Evolutionary conservation across 2,113 vertebrate genomes (phyloP).

Genomic region (Pseudorectes ferrugineus): DNA sequence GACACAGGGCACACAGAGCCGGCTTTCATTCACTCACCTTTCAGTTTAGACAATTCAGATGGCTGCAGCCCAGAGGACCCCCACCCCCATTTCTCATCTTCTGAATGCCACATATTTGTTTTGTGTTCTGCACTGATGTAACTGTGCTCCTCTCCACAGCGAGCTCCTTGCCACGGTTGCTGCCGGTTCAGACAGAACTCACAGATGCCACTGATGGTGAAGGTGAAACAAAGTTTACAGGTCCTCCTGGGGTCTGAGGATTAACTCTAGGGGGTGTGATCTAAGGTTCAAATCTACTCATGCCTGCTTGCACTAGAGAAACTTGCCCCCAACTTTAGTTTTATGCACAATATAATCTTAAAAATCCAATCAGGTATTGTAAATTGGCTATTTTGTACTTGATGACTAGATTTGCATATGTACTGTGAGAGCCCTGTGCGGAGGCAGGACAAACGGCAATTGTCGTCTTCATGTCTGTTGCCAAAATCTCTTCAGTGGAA

Average conservation of each 20-base stretch:
- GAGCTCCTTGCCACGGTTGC: neutral
- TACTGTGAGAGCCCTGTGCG: slow-evolving; percentile 47
- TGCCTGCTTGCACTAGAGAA: slow-evolving; percentile 37
- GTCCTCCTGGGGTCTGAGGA: neutral
- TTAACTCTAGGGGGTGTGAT: slow-evolving; percentile 12
- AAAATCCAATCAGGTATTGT: slow-evolving; percentile 53
- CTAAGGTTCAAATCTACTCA: neutral
- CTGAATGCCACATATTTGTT: slow-evolving; percentile 1
- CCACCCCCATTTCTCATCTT: neutral
- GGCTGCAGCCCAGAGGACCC: slow-evolving; percentile 39
- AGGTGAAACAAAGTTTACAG: slow-evolving; percentile 9
- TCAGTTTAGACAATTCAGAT: slow-evolving; percentile 39
- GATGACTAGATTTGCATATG: slow-evolving; percentile 42
- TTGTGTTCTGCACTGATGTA: slow-evolving; percentile 38
- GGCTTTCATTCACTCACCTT: slow-evolving; percentile 42
- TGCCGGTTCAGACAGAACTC: neutral
- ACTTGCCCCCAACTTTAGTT: slow-evolving; percentile 28
- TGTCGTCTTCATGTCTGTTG: slow-evolving; percentile 35
- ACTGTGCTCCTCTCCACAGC: neutral
- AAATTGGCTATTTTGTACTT: slow-evolving; percentile 59
- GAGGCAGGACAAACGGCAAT: slow-evolving; percentile 44
- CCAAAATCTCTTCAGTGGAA: slow-evolving; percentile 46
- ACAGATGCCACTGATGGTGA: neutral
- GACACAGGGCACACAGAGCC: slow-evolving; percentile 15
- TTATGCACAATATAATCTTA: slow-evolving; percentile 61